Evolutionary conservation across 2,888 invertebrate genomes (phyloP).

Genomic region (Athrips mouffetella): DNA sequence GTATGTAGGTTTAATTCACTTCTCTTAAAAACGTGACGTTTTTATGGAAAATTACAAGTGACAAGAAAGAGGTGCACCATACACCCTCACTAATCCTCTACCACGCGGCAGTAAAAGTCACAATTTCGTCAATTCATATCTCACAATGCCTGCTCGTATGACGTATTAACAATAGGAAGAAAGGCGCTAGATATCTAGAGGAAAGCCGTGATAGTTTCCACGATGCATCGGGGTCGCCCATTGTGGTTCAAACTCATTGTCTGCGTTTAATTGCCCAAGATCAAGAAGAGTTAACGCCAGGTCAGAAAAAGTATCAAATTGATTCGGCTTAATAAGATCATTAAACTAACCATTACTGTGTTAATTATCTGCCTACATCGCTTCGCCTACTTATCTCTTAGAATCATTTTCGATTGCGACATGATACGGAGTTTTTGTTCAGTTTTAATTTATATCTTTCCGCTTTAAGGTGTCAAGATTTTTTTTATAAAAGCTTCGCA

Average conservation of each 20-base stretch:
- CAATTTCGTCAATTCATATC: slow-evolving; percentile 34
- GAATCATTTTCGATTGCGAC: not conserved
- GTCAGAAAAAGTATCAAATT: slow-evolving; percentile 10
- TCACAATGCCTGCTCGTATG: slow-evolving; percentile 33
- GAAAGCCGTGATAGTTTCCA: slow-evolving; percentile 76
- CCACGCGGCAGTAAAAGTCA: slow-evolving; percentile 9
- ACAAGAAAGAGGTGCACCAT: too few species aligned
- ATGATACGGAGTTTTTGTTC: too few species aligned
- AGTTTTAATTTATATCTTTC: too few species aligned
- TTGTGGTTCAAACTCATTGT: slow-evolving; percentile 57
- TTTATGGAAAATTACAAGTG: too few species aligned
- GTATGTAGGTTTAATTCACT: too few species aligned
- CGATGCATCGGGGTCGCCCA: slow-evolving; percentile 64
- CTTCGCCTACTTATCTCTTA: not conserved
- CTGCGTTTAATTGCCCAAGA: slow-evolving; percentile 42
- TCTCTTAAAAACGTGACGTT: too few species aligned
- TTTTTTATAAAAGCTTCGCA: too few species aligned
- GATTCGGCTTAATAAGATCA: slow-evolving; percentile 10
- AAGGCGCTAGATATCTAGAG: slow-evolving; percentile 54
- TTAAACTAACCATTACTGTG: slow-evolving; percentile 10
- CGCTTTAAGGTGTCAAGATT: too few species aligned
- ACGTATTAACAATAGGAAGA: slow-evolving; percentile 34
- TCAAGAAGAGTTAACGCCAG: slow-evolving; percentile 13
- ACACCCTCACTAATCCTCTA: not conserved
- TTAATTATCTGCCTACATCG: slow-evolving; percentile 4